Base-by-base conservation (phyloP, 92 coral and sea anemone species). In the Porites evermanni region DNA sequence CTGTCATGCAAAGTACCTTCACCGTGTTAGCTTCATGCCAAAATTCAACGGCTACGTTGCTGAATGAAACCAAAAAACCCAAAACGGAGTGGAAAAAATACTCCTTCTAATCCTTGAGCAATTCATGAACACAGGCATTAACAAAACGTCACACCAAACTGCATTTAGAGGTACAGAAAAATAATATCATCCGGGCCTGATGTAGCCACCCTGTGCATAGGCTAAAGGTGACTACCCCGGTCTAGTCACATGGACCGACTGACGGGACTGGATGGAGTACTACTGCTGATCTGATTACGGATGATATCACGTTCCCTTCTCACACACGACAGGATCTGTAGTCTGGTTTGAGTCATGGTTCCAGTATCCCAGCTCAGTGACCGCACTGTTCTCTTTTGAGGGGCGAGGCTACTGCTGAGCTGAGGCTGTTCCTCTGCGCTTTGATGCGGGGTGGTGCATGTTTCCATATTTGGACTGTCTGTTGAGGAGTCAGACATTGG, bases 311-410 rank as follows among this genome's bases (percentile, higher is more conserved):
- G 88, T 50, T 69, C 88, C 32, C 70, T 85, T 8, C 88, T 29
- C 2, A 85, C 82, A 44, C 82, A 77, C 9, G 88, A 85, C 21
- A 85, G 83, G 14, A 85, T 85, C 77, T 70, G 82, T 19, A 85
- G 77, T 63, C 88, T 77, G 12, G 75, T 77, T 32, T 77, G 68
- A 7, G 88, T 85, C 88, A 85, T 76, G 88, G 82, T n/a, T 19
- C 84, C 77, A 3, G 75, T 59, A 32, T 85, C 75, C 84, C 70
- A 54, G 24, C 84, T 77, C 56, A 32, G 64, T 7, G 88, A 85
- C 32, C 88, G 88, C 18, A 52, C 83, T 16, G 77, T 69, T 67
- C 83, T 77, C 76, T 85, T 76, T 18, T 53, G 83, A 53, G 88
- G 83, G 21, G 56, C 47, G 67, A 64, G 17, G 19, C 13, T 20